These are phyloP conservation scores for Aegithalos caudatus DNA, from an alignment of 2,113 vertebrate genomes.

Conservation along the genomic window DNA sequence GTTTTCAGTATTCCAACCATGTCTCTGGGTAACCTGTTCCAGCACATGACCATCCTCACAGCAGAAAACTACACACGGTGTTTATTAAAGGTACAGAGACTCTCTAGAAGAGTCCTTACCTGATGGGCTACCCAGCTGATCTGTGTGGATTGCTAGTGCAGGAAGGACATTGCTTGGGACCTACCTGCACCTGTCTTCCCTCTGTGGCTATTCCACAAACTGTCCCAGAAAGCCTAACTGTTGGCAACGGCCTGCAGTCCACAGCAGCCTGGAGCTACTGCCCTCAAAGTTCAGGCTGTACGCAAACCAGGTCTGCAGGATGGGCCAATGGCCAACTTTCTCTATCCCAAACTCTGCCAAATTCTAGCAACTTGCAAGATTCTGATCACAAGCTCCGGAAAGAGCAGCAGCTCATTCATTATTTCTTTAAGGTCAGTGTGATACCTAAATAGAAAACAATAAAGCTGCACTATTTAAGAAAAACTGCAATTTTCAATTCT, in stretches of 20 bases:
- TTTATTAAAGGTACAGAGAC: background rate
- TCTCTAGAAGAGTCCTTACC: background rate
- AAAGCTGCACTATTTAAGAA: background rate
- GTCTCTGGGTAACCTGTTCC: background rate
- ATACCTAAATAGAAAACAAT: background rate
- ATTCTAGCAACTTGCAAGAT: background rate
- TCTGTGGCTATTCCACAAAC: background rate
- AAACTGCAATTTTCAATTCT: background rate
- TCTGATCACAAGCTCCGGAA: background rate
- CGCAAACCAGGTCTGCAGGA: background rate
- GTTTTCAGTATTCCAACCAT: background rate
- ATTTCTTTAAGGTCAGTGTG: background rate
- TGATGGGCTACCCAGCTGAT: background rate
- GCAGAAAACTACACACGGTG: background rate
- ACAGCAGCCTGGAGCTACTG: background rate
- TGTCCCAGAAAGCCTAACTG: background rate
- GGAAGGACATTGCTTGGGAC: background rate
- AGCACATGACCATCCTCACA: background rate
- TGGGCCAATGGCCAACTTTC: background rate
- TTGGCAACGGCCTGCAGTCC: background rate
- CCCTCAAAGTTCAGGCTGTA: background rate
- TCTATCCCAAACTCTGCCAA: background rate
- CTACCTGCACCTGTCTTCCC: background rate
- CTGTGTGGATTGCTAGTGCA: background rate
- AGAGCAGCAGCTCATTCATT: background rate